Base-by-base conservation (phyloP, 2,888 invertebrate genomes). In the Lomographa bimaculata region DNA sequence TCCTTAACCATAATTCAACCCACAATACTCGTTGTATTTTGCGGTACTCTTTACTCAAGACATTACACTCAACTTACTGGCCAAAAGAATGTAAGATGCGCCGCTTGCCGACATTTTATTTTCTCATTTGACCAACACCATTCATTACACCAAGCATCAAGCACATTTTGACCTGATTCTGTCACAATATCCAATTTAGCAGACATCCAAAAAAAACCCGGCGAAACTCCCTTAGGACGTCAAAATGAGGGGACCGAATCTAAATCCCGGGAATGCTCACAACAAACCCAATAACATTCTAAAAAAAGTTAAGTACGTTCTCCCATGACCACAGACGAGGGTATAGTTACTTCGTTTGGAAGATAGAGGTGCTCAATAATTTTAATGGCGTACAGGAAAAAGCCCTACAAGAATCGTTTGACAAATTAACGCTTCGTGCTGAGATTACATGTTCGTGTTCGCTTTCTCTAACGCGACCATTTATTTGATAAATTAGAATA, bases 381-480 rank as follows among this genome's bases (percentile, higher is more conserved):
- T 36, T 42, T 42, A 36, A 42, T 42, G 36, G 30, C 21, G 36
- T 36, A 32, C 36, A 47, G 52, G 52, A 53, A 61, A 57, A 54
- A 60, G 54, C 55, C 52, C 42, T 34, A 41, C 44, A 21, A 40
- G 45, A 50, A 52, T 44, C 58, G 60, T 59, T 65, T 65, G 68
- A 68, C 61, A 65, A 64, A 69, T 69, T 62, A 65, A 64, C 57
- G 59, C 58, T 57, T 61, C 60, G 60, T 59, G 54, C 54, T 57
- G 52, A 59, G 61, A 61, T 61, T 57, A 60, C 46, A 51, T 48
- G 53, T 53, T 56, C 46, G 42, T 53, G 53, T 59, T 62, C 67
- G 72, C 73, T 74, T 71, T 67, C 68, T 61, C 63, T 62, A 53
- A 60, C 68, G 62, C 60, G 63, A 60, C 61, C 60, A 68, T 66